Conservation (phyloP, 2,113 vertebrate genomes). For the Platysteira castanea region DNA sequence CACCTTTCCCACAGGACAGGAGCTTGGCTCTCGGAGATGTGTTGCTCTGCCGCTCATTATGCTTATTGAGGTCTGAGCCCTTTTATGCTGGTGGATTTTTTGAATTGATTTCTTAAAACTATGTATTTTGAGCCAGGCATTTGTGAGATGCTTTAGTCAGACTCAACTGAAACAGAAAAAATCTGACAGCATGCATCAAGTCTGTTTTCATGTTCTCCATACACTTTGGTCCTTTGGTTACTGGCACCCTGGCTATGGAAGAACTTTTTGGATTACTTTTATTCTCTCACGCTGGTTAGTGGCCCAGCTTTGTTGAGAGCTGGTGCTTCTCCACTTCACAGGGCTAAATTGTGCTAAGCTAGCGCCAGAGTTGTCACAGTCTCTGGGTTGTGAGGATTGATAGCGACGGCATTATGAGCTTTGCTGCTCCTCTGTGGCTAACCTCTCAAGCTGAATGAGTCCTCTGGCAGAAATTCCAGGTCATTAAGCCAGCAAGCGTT, state of each 20-base stretch:
- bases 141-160: neutral
- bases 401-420: neutral
- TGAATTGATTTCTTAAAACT: neutral
- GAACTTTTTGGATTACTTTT: neutral
- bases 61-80: neutral
- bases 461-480: slow-evolving; percentile 37
- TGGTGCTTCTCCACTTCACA: neutral
- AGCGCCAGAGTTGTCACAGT: neutral
- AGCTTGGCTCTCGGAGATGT: rapidly evolving
- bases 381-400: neutral
- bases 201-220: neutral
- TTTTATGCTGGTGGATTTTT: neutral
- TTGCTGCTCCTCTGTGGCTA: neutral
- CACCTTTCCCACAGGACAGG: neutral
- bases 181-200: neutral
- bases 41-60: neutral
- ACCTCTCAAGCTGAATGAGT: slow-evolving; percentile 4
- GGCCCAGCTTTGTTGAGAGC: neutral
- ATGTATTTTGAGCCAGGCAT: neutral
- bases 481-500: neutral
- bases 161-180: neutral
- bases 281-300: neutral
- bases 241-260: neutral
- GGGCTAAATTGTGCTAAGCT: neutral
- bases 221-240: neutral